Percentiles rank a stretch among this genome's conserved stretches.
Conservation (phyloP, 2,113 vertebrate species). For the Perca flavescens region DNA sequence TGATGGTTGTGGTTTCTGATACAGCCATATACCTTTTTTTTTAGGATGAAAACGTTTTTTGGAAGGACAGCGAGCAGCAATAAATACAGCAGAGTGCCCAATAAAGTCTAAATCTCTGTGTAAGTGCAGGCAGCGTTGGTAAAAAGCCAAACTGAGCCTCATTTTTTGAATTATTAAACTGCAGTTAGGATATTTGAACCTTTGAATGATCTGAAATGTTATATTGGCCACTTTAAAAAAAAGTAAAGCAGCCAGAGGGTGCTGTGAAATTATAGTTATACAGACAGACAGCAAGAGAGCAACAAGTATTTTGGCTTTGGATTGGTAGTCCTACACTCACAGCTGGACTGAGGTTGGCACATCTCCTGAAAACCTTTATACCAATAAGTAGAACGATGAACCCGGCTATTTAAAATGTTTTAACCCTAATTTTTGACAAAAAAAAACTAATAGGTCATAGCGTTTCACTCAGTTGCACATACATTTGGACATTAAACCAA, state of each 20-base stretch:
- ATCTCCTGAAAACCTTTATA: background rate
- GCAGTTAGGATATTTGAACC: slow-evolving; percentile 1
- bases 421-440: background rate
- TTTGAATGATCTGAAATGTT: slow-evolving; percentile 21
- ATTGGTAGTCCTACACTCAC: background rate
- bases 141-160: slow-evolving; percentile 3
- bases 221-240: slow-evolving; percentile 26
- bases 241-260: slow-evolving; percentile 11
- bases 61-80: slow-evolving; percentile 9
- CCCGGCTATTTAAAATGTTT: background rate
- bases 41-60: slow-evolving; percentile 26
- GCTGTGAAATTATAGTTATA: slow-evolving; percentile 6
- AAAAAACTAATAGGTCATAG: background rate
- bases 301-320: slow-evolving; percentile 36
- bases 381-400: background rate
- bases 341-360: background rate
- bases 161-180: slow-evolving; percentile 30
- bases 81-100: slow-evolving; percentile 24
- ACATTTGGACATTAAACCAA: background rate
- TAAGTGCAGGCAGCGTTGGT: slow-evolving; percentile 1
- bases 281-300: slow-evolving; percentile 14
- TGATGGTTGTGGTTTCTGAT: background rate
- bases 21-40: background rate
- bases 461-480: background rate
- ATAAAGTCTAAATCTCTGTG: slow-evolving; percentile 14